Conservation (phyloP, 1,140 invertebrate species). For the Drosophila seguyi region DNA sequence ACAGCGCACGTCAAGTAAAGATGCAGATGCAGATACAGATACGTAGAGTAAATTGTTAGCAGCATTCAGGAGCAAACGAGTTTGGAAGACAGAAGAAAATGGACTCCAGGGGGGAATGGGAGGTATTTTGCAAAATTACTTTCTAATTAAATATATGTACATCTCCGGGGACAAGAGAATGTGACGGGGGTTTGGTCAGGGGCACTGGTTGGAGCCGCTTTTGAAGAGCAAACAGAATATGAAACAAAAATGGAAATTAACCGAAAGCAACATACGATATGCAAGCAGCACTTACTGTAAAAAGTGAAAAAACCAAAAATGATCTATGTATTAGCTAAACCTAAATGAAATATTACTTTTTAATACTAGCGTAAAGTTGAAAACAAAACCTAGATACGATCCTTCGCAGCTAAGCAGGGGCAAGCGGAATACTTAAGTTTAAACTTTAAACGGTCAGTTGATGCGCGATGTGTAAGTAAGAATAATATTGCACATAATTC, state of each 20-base stretch:
- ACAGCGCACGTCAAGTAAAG: slow-evolving; percentile 30
- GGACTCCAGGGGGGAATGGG: slow-evolving; percentile 5
- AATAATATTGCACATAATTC: slow-evolving; percentile 67
- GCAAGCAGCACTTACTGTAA: slow-evolving; percentile 72
- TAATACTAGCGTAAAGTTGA: slow-evolving; percentile 73
- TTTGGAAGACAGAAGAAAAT: not conserved
- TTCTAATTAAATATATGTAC: slow-evolving; percentile 10
- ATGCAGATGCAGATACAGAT: slow-evolving; percentile 37
- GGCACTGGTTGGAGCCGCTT: slow-evolving; percentile 38
- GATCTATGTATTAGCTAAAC: slow-evolving; percentile 79
- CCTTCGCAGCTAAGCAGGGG: slow-evolving; percentile 28
- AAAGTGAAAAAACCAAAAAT: slow-evolving; percentile 60
- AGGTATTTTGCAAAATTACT: slow-evolving; percentile 11
- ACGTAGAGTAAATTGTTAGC: slow-evolving; percentile 52
- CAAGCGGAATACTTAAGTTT: slow-evolving; percentile 44
- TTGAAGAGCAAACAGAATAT: slow-evolving; percentile 36
- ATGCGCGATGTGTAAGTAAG: slow-evolving; percentile 52
- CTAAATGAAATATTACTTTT: slow-evolving; percentile 77
- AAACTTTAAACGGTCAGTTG: slow-evolving; percentile 41
- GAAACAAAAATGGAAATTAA: slow-evolving; percentile 29
- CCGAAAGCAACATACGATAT: slow-evolving; percentile 47
- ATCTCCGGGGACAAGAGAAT: slow-evolving; percentile 2
- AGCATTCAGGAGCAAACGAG: slow-evolving; percentile 4
- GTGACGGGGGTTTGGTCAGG: slow-evolving; percentile 32
- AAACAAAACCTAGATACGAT: slow-evolving; percentile 54